Base-by-base conservation (phyloP, 2,113 vertebrate species). In the Mystacornis crossleyi region DNA sequence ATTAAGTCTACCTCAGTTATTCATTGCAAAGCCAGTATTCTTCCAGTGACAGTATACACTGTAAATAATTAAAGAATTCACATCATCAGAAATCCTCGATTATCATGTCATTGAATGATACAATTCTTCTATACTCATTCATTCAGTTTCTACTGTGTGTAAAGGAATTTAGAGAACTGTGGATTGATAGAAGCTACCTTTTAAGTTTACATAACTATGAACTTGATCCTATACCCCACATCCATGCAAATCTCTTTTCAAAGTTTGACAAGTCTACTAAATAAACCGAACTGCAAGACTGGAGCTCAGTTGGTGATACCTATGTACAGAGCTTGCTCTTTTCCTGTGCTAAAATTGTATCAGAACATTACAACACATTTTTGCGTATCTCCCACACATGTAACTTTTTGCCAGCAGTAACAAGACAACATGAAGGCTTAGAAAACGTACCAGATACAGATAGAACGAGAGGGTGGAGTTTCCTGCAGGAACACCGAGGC, bases 331-430 rank as follows among this genome's bases (percentile, higher is more conserved):
- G 57, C 73, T 94, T 90, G 80, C 94, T 95, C 92, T 86, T 95
- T 92, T 92, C 86, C 77, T 65, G 69, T 33, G 10, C 90, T 96
- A 95, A 96, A 96, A 89, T 96, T 95, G 34, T 73, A 93, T 24
- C 80, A 74, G 90, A 90, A 90, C 83, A 77, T 86, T 81, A 61
- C 82, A 89, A 73, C 53, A 74, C 10, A 95, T 90, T 94, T 94
- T 94, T 94, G 80, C 88, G 47, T 94, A 92, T 93, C 93, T 94
- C 95, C 96, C 90, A 74, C 96, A 69, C 82, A 77, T 3, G 8
- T n/a, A 78, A 75, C 34, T 91, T 94, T 83, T 40, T 86, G 71
- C 72, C 79, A 92, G 95, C 85, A 84, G 48, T 62, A 91, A 70
- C 33, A 70, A 64, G 90, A 81, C 2, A 12, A 45, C 89, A 85